Evolutionary conservation across 2,888 invertebrate genomes (phyloP), one percentile per base, ranked within the genome.

Genomic region (Philereme vetulata): DNA sequence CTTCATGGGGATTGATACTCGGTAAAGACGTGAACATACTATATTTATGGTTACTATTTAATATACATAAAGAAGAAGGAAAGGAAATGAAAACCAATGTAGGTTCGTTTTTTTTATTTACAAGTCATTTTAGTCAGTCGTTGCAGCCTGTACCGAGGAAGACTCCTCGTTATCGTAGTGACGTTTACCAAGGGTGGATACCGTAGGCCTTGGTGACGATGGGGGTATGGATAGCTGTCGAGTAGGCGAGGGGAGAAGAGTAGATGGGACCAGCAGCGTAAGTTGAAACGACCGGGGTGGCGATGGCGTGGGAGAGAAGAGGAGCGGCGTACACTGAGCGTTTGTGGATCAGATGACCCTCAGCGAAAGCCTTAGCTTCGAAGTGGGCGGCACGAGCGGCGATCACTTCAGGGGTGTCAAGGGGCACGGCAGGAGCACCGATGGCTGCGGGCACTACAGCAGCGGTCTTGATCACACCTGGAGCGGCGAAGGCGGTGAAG

Each of bases 311-410:
- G 5, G 86, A 76, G 43, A 84, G 58, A 6, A 83, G 54, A 32
- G 86, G 85, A 10, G 82, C 65, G 11, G 81, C 60, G 32, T 60
- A 74, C 38, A 76, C 85, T 1, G 92, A 91, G 9, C 92, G 88
- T 73, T 92, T 92, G 64, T 80, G 76, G 72, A 92, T 85, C 57
- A 81, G 67, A 69, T 92, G 92, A 8, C 77, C 77, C 33, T 80
- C 85, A 62, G 84, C 79, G 5, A 84, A 66, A 56, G 85, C 85
- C 65, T 90, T 87, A 48, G 90, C 86, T 68, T 88, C 81, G 44
- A 86, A 82, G 74, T 88, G 90, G 11, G 85, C 87, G 49, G 85
- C 82, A 53, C 85, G 88, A 36, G 90, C 90, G 50, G 90, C 88
- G 54, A 84, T 68, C 10, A 90, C 87, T 65, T 89, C 90, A 46